Percentiles rank a stretch among this genome's conserved stretches.
Evolutionary conservation across 2,797 vertebrate species (phyloP).

Genomic region (Falco novaeseelandiae): DNA sequence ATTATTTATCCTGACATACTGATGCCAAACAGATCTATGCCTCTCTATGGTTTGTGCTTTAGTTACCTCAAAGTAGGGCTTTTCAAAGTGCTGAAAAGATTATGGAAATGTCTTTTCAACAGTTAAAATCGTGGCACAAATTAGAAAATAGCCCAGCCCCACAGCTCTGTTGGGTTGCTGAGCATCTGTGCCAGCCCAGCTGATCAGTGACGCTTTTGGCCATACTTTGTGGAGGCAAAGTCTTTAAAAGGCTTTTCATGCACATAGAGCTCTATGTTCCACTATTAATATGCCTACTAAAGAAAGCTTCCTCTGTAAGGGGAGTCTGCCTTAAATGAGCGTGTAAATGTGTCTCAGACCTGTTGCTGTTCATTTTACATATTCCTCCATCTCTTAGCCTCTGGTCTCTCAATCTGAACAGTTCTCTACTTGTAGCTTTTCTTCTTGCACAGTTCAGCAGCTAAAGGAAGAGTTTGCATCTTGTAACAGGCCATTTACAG

Average conservation of each 20-base stretch:
- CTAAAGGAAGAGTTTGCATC: background rate
- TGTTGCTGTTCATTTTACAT: background rate
- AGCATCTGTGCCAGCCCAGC: background rate
- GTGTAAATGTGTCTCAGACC: background rate
- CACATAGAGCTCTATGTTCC: background rate
- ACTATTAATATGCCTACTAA: background rate
- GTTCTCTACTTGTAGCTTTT: background rate
- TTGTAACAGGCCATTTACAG: background rate
- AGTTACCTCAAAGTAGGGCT: constrained; percentile 10
- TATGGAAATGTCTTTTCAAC: constrained; percentile 33
- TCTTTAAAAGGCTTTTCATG: background rate
- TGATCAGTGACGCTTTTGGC: background rate
- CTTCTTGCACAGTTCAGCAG: background rate
- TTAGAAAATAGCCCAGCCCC: background rate
- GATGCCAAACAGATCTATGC: background rate
- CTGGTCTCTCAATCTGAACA: background rate
- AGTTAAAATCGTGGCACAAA: constrained; percentile 13
- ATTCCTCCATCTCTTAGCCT: background rate
- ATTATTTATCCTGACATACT: constrained; percentile 37
- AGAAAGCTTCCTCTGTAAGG: background rate
- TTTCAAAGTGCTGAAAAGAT: constrained; percentile 9
- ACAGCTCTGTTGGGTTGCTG: background rate
- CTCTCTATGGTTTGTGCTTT: background rate
- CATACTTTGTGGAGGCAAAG: constrained; percentile 6
- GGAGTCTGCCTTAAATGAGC: background rate